phyloP scores from a whole-genome alignment of 2,888 invertebrate genomes.

The Eurytoma adleriae region DNA sequence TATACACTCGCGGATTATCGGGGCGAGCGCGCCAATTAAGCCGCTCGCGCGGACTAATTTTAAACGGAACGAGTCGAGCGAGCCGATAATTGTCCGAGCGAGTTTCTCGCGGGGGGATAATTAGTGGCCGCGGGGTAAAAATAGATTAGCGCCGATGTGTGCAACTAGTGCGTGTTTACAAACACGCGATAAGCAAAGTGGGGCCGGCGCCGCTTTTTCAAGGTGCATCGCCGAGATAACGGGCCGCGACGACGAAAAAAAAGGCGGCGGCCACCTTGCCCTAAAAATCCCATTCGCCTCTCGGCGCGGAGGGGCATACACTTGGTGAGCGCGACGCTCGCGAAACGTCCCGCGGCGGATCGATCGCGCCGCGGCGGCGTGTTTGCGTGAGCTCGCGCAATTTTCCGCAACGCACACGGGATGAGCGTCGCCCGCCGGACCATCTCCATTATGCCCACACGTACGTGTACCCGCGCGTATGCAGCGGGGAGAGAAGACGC shows the following conservation, averaged over 20 bases:
- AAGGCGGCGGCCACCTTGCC: neutral
- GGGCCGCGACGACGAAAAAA: too few species aligned
- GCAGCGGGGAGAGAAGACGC: neutral
- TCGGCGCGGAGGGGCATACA: neutral
- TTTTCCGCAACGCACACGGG: conserved; percentile 24
- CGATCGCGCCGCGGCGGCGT: neutral
- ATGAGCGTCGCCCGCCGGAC: neutral
- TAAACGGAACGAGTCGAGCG: neutral
- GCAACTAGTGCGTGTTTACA: conserved; percentile 38
- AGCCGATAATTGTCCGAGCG: neutral
- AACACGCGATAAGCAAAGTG: conserved; percentile 34
- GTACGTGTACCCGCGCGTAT: too few species aligned
- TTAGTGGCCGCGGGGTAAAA: too few species aligned
- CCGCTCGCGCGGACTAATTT: neutral
- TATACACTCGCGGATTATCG: too few species aligned
- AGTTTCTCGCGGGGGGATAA: neutral
- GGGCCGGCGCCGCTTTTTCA: conserved; percentile 4
- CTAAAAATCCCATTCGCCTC: conserved; percentile 1
- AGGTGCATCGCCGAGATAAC: neutral
- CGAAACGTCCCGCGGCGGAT: neutral
- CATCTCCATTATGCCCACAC: too few species aligned
- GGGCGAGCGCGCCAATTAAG: too few species aligned
- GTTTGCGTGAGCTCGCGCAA: conserved; percentile 32
- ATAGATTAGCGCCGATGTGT: neutral
- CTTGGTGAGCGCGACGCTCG: neutral